Conservation (phyloP, 2,888 invertebrate genomes). For the Bellardia bayeri region DNA sequence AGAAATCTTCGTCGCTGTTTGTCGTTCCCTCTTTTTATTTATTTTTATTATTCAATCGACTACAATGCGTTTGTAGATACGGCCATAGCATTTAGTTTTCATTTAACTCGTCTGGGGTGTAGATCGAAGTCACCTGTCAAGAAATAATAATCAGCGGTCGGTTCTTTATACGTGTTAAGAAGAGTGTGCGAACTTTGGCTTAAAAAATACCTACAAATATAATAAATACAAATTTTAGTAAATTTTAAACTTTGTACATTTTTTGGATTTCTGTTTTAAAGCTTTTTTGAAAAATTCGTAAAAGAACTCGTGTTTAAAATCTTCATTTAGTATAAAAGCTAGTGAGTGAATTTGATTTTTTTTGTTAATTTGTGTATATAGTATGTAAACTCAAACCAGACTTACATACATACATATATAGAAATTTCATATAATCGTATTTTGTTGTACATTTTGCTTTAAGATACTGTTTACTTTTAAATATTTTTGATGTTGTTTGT, state of each 20-base stretch:
- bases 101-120: conserved; percentile 75
- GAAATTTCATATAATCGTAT: background rate
- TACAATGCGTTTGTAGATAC: conserved; percentile 35
- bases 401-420: background rate
- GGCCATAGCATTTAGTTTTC: conserved; percentile 77
- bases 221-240: conserved; percentile 20
- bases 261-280: conserved; percentile 9
- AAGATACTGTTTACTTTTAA: background rate
- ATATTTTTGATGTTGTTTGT: background rate
- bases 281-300: background rate
- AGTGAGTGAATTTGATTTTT: conserved; percentile 30
- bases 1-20: conserved; percentile 22
- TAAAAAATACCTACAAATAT: background rate
- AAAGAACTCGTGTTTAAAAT: background rate
- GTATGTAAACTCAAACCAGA: background rate
- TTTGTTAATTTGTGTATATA: conserved; percentile 5
- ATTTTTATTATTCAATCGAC: conserved; percentile 4
- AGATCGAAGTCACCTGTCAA: conserved; percentile 50
- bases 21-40: background rate
- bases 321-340: background rate
- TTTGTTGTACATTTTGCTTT: background rate
- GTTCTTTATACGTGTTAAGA: conserved; percentile 40
- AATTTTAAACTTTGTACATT: conserved; percentile 66
- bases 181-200: conserved; percentile 70
- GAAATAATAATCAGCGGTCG: conserved; percentile 17